Evolutionary conservation across 1,140 invertebrate genomes (phyloP).

Genomic region (Drosophila auraria): DNA sequence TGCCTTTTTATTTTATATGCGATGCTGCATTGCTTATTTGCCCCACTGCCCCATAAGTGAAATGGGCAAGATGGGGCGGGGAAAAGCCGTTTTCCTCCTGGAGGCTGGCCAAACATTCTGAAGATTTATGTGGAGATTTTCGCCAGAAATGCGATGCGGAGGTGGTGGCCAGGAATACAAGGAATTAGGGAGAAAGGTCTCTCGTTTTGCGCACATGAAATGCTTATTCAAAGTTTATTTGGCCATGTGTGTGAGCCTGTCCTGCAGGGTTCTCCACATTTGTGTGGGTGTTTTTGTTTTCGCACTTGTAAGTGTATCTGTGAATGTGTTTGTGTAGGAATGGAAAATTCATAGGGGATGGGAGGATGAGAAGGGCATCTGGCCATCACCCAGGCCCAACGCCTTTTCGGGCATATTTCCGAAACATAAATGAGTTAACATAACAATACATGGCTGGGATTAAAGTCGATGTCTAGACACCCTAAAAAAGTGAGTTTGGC

Average conservation of each 20-base stretch:
- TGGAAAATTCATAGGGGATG: constrained; percentile 8
- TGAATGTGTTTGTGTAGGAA: constrained; percentile 8
- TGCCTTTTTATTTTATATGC: constrained; percentile 60
- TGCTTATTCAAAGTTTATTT: constrained; percentile 84
- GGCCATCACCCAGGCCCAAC: constrained; percentile 47
- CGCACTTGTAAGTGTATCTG: constrained; percentile 5
- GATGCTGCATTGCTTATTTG: constrained; percentile 66
- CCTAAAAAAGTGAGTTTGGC: not conserved
- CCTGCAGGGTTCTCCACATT: constrained; percentile 3
- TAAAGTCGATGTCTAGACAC: constrained; percentile 6
- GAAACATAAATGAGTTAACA: constrained; percentile 15
- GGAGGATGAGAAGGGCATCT: constrained; percentile 24
- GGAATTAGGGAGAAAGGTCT: constrained; percentile 22
- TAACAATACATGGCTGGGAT: not conserved
- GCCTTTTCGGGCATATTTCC: constrained; percentile 56
- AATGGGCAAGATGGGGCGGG: constrained; percentile 16
- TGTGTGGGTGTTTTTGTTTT: constrained; percentile 25
- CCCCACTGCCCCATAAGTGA: constrained; percentile 60
- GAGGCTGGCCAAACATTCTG: constrained; percentile 49
- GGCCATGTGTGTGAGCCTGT: constrained; percentile 45
- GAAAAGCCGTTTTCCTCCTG: constrained; percentile 8
- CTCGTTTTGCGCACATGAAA: constrained; percentile 64
- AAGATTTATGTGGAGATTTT: constrained; percentile 81
- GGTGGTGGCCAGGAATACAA: constrained; percentile 12
- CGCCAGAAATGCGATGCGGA: constrained; percentile 45